Conservation (phyloP, 2,797 vertebrate genomes). For the Microchirus variegatus region DNA sequence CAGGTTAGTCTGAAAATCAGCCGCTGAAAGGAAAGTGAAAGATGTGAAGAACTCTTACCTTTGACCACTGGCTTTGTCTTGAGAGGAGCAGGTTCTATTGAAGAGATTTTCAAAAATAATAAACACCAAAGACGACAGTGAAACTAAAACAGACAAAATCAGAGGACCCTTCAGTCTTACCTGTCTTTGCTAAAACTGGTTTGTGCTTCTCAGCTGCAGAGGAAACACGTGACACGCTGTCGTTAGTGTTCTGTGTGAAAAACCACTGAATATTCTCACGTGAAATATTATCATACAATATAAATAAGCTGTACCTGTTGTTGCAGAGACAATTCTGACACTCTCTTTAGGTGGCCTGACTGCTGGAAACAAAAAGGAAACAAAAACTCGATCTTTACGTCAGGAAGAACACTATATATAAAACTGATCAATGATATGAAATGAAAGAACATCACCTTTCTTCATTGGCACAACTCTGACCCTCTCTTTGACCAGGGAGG, state of each 20-base stretch:
- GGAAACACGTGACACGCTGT: constrained; percentile 1
- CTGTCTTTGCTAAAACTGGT: constrained; percentile 30
- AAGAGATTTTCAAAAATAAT: constrained; percentile 11
- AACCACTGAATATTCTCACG: background rate
- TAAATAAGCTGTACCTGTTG: constrained; percentile 25
- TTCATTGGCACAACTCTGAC: constrained; percentile 61
- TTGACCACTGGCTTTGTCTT: constrained; percentile 47
- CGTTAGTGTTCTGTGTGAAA: background rate
- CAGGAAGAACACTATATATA: background rate
- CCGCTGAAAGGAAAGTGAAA: background rate
- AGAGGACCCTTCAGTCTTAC: constrained; percentile 2
- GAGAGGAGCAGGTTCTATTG: constrained; percentile 29
- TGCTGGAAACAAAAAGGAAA: constrained; percentile 18
- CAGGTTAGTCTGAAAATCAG: background rate
- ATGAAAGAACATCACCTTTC: constrained; percentile 43
- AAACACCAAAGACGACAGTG: background rate
- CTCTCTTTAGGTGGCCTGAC: constrained; percentile 40
- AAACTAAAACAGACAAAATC: background rate
- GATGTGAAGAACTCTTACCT: constrained; percentile 28
- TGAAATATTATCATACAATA: background rate
- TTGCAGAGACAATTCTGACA: constrained; percentile 29
- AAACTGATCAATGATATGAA: background rate
- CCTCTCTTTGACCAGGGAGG: constrained; percentile 48
- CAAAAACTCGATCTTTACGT: background rate
- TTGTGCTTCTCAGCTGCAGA: constrained; percentile 41